Evolutionary conservation across 2,888 invertebrate species (phyloP).

Genomic region (Deroplatys truncata): DNA sequence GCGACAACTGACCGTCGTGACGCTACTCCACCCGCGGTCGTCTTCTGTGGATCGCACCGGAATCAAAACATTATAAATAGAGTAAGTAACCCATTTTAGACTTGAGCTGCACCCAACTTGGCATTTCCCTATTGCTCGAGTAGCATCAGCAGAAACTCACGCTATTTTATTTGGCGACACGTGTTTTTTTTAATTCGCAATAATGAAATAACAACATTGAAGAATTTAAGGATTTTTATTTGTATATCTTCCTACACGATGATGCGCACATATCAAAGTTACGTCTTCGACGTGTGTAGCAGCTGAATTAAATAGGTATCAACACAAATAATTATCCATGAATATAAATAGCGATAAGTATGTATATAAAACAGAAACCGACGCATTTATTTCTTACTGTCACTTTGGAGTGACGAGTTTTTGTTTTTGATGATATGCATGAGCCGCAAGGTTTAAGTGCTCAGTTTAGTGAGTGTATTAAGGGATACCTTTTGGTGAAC

Average conservation of each 20-base stretch:
- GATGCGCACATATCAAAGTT: neutral
- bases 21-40: neutral
- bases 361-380: no score
- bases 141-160: neutral
- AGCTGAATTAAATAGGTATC: no score
- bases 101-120: neutral
- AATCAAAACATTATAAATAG: constrained; percentile 10
- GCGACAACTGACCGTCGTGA: neutral
- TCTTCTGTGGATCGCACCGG: neutral
- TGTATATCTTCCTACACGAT: neutral
- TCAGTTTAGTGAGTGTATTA: no score
- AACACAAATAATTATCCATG: no score
- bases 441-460: no score
- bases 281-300: no score
- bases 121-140: neutral
- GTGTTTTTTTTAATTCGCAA: neutral
- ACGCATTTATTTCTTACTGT: no score
- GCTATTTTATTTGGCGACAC: neutral
- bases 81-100: constrained; percentile 11
- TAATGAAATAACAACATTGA: neutral
- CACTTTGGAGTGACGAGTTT: no score
- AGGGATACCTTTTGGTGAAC: no score
- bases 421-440: no score
- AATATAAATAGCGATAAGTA: no score
- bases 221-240: neutral